phyloP scores from a whole-genome alignment of 2,888 invertebrate species.

The Cepaea hortensis region DNA sequence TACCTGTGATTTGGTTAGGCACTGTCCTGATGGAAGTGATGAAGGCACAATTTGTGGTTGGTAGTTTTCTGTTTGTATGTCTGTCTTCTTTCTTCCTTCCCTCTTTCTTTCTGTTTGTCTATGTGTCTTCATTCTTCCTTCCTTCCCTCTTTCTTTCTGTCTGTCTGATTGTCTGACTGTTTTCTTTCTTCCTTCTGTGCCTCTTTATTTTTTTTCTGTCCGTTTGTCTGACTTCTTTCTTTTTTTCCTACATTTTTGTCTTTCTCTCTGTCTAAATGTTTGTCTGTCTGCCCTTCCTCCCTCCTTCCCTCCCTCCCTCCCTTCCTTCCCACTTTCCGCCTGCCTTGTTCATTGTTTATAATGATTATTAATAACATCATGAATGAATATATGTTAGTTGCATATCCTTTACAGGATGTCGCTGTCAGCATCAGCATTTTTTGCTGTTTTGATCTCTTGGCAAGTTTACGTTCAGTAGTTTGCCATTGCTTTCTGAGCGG shows the following conservation, averaged over 20 bases:
- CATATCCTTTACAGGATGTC: no score
- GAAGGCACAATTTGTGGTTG: constrained; percentile 46
- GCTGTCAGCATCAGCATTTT: no score
- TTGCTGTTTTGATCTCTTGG: no score
- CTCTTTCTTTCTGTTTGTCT: not conserved
- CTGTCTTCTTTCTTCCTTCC: not conserved
- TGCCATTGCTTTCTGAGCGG: no score
- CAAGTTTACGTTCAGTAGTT: no score
- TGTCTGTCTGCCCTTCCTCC: no score
- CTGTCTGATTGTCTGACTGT: not conserved
- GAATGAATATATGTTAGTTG: no score
- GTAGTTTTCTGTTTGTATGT: constrained; percentile 1
- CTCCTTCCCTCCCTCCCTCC: not conserved
- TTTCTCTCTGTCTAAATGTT: not conserved
- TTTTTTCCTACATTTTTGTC: not conserved
- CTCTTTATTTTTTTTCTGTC: not conserved
- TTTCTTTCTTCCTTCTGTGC: not conserved
- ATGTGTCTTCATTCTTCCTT: not conserved
- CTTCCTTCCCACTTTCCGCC: no score
- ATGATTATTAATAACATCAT: no score
- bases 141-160: no score
- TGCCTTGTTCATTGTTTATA: no score
- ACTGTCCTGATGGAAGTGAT: constrained; percentile 50
- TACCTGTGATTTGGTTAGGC: constrained; percentile 77
- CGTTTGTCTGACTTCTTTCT: no score